phyloP scores from a whole-genome alignment of 2,113 vertebrate genomes.

The Thryonomys swinderianus region DNA sequence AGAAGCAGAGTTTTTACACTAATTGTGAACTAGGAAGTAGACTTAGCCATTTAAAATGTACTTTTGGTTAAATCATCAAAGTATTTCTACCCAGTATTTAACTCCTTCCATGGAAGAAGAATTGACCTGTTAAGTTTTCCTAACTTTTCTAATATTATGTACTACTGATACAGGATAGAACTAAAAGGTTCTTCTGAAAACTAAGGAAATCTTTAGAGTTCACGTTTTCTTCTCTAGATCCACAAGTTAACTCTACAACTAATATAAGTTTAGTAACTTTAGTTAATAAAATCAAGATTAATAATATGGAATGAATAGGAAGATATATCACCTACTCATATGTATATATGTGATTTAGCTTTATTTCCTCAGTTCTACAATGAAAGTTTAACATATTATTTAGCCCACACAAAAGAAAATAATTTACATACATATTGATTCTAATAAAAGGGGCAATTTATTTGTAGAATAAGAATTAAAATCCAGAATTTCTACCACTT shows the following conservation, averaged over 20 bases:
- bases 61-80: slow-evolving; percentile 1
- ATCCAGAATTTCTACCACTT: background rate
- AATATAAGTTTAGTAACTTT: background rate
- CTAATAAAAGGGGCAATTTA: background rate
- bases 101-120: background rate
- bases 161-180: background rate
- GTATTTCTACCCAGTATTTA: background rate
- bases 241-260: background rate
- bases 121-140: background rate
- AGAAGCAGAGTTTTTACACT: background rate
- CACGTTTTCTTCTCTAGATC: background rate
- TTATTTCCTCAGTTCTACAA: slow-evolving; percentile 27
- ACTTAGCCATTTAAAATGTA: slow-evolving; percentile 17
- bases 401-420: background rate
- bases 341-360: background rate
- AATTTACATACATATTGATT: background rate
- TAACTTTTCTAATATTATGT: background rate
- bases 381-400: background rate
- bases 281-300: background rate
- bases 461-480: slow-evolving; percentile 14
- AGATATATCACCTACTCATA: background rate
- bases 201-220: background rate
- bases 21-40: background rate
- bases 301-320: background rate
- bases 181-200: background rate